Evolutionary conservation across 2,113 vertebrate genomes (phyloP).

Genomic region (Macaca nemestrina): DNA sequence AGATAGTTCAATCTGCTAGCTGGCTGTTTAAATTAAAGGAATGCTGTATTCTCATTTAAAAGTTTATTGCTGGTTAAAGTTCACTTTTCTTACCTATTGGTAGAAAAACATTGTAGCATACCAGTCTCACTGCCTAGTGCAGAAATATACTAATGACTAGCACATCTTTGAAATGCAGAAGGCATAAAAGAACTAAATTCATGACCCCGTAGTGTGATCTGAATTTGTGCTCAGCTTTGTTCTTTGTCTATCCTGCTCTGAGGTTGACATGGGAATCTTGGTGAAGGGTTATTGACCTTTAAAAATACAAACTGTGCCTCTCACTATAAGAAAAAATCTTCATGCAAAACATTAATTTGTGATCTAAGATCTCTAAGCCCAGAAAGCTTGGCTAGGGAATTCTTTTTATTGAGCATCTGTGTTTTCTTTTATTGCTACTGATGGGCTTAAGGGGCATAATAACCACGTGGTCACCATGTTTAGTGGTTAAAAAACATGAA

Average conservation of each 20-base stretch:
- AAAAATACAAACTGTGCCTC: neutral
- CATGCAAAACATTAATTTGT: neutral
- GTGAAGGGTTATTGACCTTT: neutral
- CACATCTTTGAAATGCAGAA: neutral
- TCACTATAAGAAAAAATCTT: neutral
- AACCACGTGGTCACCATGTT: neutral
- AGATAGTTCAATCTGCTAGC: neutral
- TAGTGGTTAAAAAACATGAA: neutral
- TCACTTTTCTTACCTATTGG: neutral
- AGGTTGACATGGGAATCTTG: neutral
- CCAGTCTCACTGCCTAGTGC: neutral
- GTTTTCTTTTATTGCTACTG: neutral
- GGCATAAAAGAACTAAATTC: neutral
- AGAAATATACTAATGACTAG: constrained; percentile 9
- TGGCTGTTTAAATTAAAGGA: neutral
- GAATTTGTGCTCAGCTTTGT: neutral
- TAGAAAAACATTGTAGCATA: neutral
- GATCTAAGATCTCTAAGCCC: neutral
- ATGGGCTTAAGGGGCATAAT: neutral
- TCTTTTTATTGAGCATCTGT: neutral
- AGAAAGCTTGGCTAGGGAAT: neutral
- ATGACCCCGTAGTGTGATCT: neutral
- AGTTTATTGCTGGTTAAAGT: neutral
- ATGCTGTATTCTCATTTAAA: neutral
- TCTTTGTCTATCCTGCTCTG: neutral